Percentiles rank a stretch among this genome's conserved stretches.
phyloP scores from a whole-genome alignment of 2,797 vertebrate genomes.

The Leucoraja ocellata region DNA sequence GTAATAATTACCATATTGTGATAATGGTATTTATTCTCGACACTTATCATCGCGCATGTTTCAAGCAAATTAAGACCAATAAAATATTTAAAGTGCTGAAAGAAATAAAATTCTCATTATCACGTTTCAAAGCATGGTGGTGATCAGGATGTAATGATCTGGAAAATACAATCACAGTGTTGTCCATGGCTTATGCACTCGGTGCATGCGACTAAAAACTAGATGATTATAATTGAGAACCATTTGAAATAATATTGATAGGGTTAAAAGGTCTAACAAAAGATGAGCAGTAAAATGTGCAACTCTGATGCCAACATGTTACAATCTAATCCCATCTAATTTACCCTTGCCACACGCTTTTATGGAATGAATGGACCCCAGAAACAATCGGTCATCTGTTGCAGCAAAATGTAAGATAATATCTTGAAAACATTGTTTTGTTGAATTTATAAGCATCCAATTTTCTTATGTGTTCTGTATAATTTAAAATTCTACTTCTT shows the following conservation, averaged over 20 bases:
- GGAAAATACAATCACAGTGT: not conserved
- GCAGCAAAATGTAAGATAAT: not conserved
- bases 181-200: not conserved
- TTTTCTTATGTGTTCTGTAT: not conserved
- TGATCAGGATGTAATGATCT: not conserved
- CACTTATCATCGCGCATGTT: not conserved
- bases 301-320: not conserved
- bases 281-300: not conserved
- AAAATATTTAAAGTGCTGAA: not conserved
- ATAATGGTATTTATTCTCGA: not conserved
- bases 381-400: not conserved
- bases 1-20: not conserved
- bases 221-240: not conserved
- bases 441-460: not conserved
- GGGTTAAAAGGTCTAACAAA: not conserved
- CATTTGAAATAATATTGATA: not conserved
- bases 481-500: constrained; percentile 22
- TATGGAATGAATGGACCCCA: not conserved
- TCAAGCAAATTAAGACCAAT: not conserved
- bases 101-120: not conserved
- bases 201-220: not conserved
- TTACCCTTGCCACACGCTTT: not conserved
- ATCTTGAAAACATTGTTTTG: not conserved
- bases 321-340: not conserved
- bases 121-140: not conserved